Evolutionary conservation across 2,113 vertebrate species (phyloP).

Genomic region (Albula glossodonta): DNA sequence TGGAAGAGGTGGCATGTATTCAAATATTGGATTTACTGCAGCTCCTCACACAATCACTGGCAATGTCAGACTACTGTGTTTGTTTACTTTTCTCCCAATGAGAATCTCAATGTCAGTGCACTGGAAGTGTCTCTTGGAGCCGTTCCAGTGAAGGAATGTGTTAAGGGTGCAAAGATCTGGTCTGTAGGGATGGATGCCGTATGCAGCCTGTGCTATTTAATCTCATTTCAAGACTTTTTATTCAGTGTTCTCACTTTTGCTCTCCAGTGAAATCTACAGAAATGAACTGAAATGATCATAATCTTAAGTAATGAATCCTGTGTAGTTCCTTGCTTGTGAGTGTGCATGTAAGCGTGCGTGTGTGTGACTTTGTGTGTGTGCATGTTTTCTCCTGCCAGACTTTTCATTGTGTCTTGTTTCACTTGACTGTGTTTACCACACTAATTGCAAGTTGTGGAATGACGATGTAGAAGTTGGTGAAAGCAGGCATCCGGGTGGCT

Average conservation of each 20-base stretch:
- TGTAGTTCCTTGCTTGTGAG: background rate
- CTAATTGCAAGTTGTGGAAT: background rate
- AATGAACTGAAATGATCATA: no score
- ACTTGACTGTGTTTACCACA: background rate
- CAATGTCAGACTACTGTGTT: slow-evolving; percentile 1
- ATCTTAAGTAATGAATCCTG: no score
- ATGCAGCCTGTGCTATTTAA: background rate
- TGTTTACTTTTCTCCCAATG: slow-evolving; percentile 8
- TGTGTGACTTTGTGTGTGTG: background rate
- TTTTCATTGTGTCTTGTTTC: background rate
- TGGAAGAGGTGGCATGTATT: background rate
- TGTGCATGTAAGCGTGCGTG: background rate
- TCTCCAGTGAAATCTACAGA: no score
- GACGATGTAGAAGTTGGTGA: background rate
- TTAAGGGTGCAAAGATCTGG: background rate
- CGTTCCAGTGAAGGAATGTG: slow-evolving; percentile 11
- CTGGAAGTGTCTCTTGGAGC: slow-evolving; percentile 17
- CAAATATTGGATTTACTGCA: slow-evolving; percentile 1
- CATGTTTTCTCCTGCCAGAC: no score
- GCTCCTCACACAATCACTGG: slow-evolving; percentile 6
- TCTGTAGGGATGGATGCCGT: background rate
- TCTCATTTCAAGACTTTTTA: background rate
- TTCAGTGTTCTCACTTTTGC: background rate
- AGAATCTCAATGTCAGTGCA: background rate
- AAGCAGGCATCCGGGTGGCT: no score